A percentile compares a stretch with the other conserved stretches of the same genome.
Evolutionary conservation across 2,888 invertebrate species (phyloP).

Genomic region (Norana najaformis): DNA sequence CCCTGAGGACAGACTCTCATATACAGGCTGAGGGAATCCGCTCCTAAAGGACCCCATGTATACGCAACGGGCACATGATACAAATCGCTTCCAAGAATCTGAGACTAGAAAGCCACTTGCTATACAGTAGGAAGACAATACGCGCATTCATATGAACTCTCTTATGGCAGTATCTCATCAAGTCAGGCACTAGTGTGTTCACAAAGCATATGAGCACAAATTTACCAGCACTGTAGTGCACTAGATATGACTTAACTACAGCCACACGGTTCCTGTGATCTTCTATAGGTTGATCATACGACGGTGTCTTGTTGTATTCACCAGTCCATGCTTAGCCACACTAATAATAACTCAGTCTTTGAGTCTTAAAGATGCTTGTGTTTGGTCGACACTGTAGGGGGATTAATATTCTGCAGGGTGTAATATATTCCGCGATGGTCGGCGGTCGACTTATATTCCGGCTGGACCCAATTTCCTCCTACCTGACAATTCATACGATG

Average conservation of each 20-base stretch:
- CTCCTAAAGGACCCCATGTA: not conserved
- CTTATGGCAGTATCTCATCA: not conserved
- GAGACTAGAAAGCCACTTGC: not conserved
- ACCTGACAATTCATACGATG: too few relatives aligned
- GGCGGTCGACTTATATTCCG: not conserved
- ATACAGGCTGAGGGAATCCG: not conserved
- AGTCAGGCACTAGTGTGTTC: not conserved
- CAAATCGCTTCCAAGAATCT: not conserved
- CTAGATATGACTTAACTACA: too few relatives aligned
- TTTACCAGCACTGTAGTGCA: not conserved
- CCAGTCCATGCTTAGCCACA: not conserved
- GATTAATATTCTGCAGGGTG: slow-evolving; percentile 9
- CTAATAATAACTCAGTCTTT: not conserved
- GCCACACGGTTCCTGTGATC: not conserved
- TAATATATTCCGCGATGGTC: not conserved
- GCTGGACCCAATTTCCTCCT: not conserved
- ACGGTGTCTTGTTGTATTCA: not conserved
- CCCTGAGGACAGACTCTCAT: not conserved
- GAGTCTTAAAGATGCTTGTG: not conserved
- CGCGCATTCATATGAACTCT: not conserved
- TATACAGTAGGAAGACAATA: too few relatives aligned
- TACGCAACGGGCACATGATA: not conserved
- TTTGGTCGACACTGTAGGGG: not conserved
- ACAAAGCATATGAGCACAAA: not conserved
- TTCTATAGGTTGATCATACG: not conserved